phyloP scores from a whole-genome alignment of 2,113 vertebrate genomes.

The Seriola rivoliana region DNA sequence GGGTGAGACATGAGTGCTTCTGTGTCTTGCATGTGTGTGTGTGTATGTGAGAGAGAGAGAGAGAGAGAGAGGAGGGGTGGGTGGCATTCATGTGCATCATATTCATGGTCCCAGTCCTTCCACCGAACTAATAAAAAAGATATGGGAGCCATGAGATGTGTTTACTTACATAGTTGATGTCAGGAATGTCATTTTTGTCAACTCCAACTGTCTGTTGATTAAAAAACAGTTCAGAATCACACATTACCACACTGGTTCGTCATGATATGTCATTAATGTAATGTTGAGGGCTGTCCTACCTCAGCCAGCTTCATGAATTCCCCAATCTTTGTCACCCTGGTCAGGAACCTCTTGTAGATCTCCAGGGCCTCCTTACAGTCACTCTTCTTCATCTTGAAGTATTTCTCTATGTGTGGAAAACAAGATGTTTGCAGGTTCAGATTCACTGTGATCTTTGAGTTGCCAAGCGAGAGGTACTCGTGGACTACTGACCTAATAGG shows the following conservation, averaged over 20 bases:
- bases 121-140: neutral
- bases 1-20: constrained; percentile 50
- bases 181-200: constrained; percentile 99
- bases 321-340: constrained; percentile 97
- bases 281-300: constrained; percentile 78
- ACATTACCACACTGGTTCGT: neutral
- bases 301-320: constrained; percentile 99
- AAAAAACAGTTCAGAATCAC: neutral
- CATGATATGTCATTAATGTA: neutral
- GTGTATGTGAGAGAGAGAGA: neutral
- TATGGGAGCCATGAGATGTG: neutral
- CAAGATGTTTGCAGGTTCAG: neutral
- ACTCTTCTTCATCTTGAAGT: constrained; percentile 99
- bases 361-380: constrained; percentile 99
- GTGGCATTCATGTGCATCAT: constrained; percentile 15
- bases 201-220: constrained; percentile 95
- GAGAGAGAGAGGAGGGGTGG: neutral
- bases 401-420: constrained; percentile 90
- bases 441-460: neutral
- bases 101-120: neutral
- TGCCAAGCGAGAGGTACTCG: neutral
- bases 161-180: constrained; percentile 96
- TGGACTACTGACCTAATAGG: constrained; percentile 90
- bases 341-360: constrained; percentile 99
- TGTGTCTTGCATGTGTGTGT: constrained; percentile 29